These are phyloP conservation scores for Lasioglossum oenotherae DNA, from an alignment of 2,888 invertebrate species.

Conservation along the genomic window DNA sequence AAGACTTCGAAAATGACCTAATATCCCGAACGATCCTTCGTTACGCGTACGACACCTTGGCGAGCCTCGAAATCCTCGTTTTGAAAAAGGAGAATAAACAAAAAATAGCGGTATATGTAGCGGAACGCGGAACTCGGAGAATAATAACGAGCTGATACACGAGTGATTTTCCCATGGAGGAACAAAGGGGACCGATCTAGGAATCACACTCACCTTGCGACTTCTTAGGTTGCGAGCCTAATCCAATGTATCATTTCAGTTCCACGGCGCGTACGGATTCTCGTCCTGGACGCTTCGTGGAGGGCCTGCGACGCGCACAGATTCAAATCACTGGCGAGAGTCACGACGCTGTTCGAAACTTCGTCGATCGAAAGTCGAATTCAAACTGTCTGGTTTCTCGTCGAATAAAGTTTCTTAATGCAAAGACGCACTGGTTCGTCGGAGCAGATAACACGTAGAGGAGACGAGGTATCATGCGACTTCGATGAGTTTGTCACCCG, in stretches of 20 bases:
- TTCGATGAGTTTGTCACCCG: not conserved
- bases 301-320: conserved; percentile 31
- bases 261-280: conserved; percentile 52
- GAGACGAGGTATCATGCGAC: not conserved
- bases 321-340: conserved; percentile 29
- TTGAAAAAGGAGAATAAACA: not conserved
- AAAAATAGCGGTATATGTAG: not conserved
- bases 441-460: not conserved
- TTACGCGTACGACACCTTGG: not conserved
- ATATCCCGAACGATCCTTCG: not conserved
- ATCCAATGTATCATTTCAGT: conserved; percentile 69
- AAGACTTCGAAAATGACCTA: not conserved
- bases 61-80: not conserved
- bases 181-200: conserved; percentile 21
- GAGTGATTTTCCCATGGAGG: conserved; percentile 25
- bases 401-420: not conserved
- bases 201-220: conserved; percentile 66
- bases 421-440: not conserved
- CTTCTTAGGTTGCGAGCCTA: conserved; percentile 63
- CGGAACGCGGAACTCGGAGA: not conserved
- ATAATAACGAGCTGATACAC: conserved; percentile 24
- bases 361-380: not conserved
- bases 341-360: not conserved
- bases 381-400: not conserved
- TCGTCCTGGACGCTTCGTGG: conserved; percentile 34